Conservation (phyloP, 2,888 invertebrate species). For the Mellilla xanthometata region DNA sequence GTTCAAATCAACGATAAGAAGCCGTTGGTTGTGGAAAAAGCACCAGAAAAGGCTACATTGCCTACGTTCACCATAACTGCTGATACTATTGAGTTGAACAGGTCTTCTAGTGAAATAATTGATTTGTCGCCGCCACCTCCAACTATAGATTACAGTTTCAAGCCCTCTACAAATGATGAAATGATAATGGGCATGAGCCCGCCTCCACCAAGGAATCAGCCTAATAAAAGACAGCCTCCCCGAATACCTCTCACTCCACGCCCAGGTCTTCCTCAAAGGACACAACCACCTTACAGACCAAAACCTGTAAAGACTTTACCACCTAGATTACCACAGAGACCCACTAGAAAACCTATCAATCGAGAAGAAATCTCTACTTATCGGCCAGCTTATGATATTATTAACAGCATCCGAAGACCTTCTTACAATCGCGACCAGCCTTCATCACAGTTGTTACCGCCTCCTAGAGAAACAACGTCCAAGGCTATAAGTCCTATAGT, state of each 20-base stretch:
- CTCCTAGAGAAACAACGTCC: slow-evolving; percentile 57
- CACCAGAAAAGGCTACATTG: slow-evolving; percentile 53
- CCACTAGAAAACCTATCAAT: slow-evolving; percentile 56
- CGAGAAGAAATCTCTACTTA: slow-evolving; percentile 70
- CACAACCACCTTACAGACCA: slow-evolving; percentile 60
- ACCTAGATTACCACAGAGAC: slow-evolving; percentile 55
- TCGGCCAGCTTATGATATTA: slow-evolving; percentile 63
- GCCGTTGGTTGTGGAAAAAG: slow-evolving; percentile 64
- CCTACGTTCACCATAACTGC: slow-evolving; percentile 59
- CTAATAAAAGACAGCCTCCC: slow-evolving; percentile 50
- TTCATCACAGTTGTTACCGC: slow-evolving; percentile 66
- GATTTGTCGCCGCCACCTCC: slow-evolving; percentile 79
- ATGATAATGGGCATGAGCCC: slow-evolving; percentile 82
- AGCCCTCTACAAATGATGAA: slow-evolving; percentile 70
- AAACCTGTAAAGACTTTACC: slow-evolving; percentile 61
- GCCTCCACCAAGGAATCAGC: slow-evolving; percentile 66
- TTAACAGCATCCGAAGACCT: slow-evolving; percentile 66
- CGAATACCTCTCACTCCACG: slow-evolving; percentile 55
- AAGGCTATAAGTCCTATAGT: slow-evolving; percentile 41
- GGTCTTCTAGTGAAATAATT: slow-evolving; percentile 66
- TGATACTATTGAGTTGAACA: slow-evolving; percentile 48
- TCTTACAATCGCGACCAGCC: slow-evolving; percentile 60
- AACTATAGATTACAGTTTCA: slow-evolving; percentile 66
- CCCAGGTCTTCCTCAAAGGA: slow-evolving; percentile 56
- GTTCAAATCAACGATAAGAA: slow-evolving; percentile 72